Base-by-base conservation (phyloP, 2,113 vertebrate species). In the Bombycilla garrulus region DNA sequence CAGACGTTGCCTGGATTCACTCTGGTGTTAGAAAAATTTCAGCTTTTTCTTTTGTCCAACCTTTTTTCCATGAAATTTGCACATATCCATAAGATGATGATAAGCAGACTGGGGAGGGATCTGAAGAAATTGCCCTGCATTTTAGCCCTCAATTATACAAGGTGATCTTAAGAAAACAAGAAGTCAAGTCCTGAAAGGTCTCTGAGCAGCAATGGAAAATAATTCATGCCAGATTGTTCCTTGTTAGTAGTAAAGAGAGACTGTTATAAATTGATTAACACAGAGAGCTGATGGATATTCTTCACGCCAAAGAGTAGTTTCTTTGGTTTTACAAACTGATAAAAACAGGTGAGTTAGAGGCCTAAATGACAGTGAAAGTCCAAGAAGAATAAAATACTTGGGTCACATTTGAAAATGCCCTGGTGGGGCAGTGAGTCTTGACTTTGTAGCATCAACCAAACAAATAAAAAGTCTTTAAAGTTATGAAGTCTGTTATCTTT, bases 141-240 rank as follows among this genome's bases (percentile, higher is more conserved):
- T 95, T 97, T 93, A 93, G 93, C 80, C 88, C 73, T 92, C 90
- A 96, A 92, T 97, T 96, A 96, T 71, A 92, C n/a, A 84, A 94
- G 92, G 88, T 86, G 96, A 94, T 94, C 88, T 93, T 96, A 93
- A 47, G 86, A 96, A 96, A 97, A 97, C 96, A 97, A 96, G 93
- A 94, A 96, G 35, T 90, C 53, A 93, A 92, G 48, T 79, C 88
- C 84, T 93, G 67, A 71, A 95, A 84, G 64, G 88, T 92, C 72
- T 92, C 83, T 90, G 61, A 94, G 88, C 78, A 88, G 88, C 86
- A 93, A 50, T 5, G 57, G 88, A 82, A 86, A 95, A 58, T 97
- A 96, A 95, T 96, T 96, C 36, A 78, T 90, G 90, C 90, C 94
- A 96, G 93, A 96, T 94, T 95, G n/a, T 40, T 86, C 48, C 42